Percentiles rank a stretch among this genome's conserved stretches.
Evolutionary conservation across 2,113 vertebrate species (phyloP).

Genomic region (Sporophila hypoxantha): DNA sequence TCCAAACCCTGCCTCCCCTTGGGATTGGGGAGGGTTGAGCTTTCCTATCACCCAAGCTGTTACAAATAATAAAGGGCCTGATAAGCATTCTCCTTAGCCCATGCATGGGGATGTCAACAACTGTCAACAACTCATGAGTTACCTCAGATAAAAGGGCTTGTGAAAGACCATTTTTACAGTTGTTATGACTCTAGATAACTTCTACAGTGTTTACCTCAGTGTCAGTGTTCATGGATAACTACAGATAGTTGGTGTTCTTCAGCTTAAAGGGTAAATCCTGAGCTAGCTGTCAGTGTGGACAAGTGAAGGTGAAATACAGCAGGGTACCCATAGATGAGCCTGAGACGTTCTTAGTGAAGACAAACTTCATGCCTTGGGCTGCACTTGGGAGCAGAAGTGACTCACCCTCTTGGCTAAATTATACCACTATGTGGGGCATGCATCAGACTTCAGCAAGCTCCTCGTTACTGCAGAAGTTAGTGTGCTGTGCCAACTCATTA

Average conservation of each 20-base stretch:
- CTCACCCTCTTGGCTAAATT: conserved; percentile 25
- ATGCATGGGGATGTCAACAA: not conserved
- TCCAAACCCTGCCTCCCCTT: not conserved
- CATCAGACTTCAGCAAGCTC: conserved; percentile 20
- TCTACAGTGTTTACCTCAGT: not conserved
- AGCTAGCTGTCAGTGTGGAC: not conserved
- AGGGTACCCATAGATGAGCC: not conserved
- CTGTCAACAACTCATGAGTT: not conserved
- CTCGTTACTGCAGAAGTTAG: conserved; percentile 40
- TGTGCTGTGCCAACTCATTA: conserved; percentile 53
- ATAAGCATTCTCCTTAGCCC: not conserved
- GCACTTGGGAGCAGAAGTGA: conserved; percentile 26
- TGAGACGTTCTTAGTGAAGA: not conserved
- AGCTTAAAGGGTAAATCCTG: not conserved
- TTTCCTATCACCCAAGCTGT: not conserved
- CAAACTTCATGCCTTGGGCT: not conserved
- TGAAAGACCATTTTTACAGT: not conserved
- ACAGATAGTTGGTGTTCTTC: not conserved
- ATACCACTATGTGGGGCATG: not conserved
- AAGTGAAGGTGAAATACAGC: not conserved
- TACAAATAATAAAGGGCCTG: not conserved
- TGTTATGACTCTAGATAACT: not conserved
- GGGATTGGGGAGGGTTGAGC: not conserved
- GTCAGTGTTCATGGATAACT: not conserved
- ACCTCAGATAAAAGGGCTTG: not conserved